Conservation (phyloP, 2,888 invertebrate species). For the Cancer borealis region DNA sequence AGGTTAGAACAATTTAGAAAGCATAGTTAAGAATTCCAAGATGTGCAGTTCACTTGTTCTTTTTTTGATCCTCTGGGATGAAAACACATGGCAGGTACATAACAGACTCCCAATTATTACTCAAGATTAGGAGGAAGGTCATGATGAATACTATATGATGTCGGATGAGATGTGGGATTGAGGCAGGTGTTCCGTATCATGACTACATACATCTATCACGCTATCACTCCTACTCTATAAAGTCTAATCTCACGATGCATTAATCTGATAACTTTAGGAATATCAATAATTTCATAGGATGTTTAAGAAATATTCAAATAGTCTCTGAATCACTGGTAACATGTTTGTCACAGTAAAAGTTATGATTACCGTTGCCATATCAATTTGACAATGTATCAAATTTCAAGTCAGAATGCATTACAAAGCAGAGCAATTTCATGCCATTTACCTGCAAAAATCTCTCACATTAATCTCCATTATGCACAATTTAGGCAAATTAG, state of each 20-base stretch:
- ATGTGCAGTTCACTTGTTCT: neutral
- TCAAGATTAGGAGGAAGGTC: constrained; percentile 45
- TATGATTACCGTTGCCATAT: neutral
- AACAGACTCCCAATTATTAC: constrained; percentile 60
- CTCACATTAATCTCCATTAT: neutral
- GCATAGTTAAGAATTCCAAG: neutral
- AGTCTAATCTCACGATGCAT: neutral
- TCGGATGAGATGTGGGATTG: constrained; percentile 24
- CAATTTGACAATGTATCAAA: neutral
- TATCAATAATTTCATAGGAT: neutral
- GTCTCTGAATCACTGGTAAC: neutral
- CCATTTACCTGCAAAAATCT: constrained; percentile 12
- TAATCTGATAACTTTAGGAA: neutral
- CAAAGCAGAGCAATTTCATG: neutral
- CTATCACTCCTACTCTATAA: neutral
- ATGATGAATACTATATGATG: constrained; percentile 44
- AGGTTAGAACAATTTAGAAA: neutral
- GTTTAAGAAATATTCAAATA: constrained; percentile 23
- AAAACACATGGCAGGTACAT: constrained; percentile 31
- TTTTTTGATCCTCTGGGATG: neutral
- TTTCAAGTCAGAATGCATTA: neutral
- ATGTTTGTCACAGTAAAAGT: neutral
- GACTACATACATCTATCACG: neutral
- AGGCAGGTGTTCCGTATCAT: neutral
- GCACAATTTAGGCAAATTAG: constrained; percentile 20